A percentile compares a stretch with the other conserved stretches of the same genome.
Conservation (phyloP, 2,113 vertebrate species). For the Phasianus colchicus region DNA sequence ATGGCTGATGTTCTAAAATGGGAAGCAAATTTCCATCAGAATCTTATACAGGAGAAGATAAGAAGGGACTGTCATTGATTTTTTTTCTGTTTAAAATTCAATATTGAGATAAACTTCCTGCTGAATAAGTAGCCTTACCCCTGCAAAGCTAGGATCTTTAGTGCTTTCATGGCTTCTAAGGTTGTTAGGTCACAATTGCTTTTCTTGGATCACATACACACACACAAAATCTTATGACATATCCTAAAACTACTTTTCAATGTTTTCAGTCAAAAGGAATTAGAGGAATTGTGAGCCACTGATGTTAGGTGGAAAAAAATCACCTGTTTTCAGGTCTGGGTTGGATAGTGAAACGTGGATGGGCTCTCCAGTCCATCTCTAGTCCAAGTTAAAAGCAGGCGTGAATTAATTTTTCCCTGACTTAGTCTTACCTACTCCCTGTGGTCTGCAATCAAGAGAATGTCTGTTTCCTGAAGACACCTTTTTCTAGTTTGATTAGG, state of each 20-base stretch:
- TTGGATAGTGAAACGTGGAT: neutral
- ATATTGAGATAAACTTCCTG: neutral
- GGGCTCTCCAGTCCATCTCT: neutral
- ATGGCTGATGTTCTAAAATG: neutral
- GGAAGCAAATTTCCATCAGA: neutral
- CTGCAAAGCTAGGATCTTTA: neutral
- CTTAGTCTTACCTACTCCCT: neutral
- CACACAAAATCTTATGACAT: neutral
- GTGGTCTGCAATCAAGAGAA: neutral
- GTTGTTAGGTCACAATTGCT: neutral
- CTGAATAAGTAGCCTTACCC: neutral
- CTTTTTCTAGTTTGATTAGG: neutral
- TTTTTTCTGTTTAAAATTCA: conserved; percentile 16
- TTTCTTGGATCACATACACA: neutral
- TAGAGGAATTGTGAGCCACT: neutral
- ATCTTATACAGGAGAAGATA: neutral
- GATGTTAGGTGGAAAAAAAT: neutral
- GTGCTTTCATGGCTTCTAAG: neutral
- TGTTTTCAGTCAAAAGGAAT: neutral
- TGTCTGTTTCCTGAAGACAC: neutral
- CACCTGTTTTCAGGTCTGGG: neutral
- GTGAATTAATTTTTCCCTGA: neutral
- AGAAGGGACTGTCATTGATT: neutral
- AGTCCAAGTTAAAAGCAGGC: neutral
- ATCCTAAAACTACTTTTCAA: neutral